Percentiles rank a stretch among this genome's conserved stretches.
Evolutionary conservation across 2,888 invertebrate species (phyloP).

Genomic region (Diadegma fenestrale): DNA sequence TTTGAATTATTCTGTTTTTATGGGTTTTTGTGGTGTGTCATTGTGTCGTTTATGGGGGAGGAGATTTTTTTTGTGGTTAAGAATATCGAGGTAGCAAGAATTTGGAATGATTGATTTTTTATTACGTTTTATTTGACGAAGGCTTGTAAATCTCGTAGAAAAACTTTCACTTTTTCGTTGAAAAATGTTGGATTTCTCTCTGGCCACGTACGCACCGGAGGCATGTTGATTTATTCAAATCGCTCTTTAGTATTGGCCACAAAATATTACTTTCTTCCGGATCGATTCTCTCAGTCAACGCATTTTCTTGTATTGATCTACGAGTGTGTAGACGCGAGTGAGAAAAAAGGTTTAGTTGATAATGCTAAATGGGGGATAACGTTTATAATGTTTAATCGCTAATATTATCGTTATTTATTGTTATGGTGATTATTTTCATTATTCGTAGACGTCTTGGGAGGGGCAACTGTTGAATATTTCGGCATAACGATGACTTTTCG

Average conservation of each 20-base stretch:
- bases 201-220: not conserved
- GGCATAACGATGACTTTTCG: slow-evolving; percentile 69
- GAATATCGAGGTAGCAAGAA: not conserved
- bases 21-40: too few species aligned
- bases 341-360: slow-evolving; percentile 1
- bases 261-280: slow-evolving; percentile 31
- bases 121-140: not conserved
- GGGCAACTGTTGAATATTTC: slow-evolving; percentile 70
- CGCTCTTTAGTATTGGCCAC: not conserved
- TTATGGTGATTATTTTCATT: slow-evolving; percentile 34
- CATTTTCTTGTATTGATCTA: slow-evolving; percentile 25
- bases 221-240: slow-evolving; percentile 22
- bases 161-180: slow-evolving; percentile 13
- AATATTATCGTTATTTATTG: slow-evolving; percentile 13
- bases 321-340: slow-evolving; percentile 12
- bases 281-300: slow-evolving; percentile 29
- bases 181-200: slow-evolving; percentile 11
- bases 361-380: not conserved
- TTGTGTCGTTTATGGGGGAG: not conserved
- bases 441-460: slow-evolving; percentile 51
- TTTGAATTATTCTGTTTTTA: too few species aligned
- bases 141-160: not conserved
- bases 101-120: not conserved
- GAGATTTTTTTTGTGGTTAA: not conserved
- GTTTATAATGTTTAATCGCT: not conserved